These are phyloP conservation scores for Cyprinella venusta DNA, from an alignment of 2,797 vertebrate genomes.

Conservation along the genomic window DNA sequence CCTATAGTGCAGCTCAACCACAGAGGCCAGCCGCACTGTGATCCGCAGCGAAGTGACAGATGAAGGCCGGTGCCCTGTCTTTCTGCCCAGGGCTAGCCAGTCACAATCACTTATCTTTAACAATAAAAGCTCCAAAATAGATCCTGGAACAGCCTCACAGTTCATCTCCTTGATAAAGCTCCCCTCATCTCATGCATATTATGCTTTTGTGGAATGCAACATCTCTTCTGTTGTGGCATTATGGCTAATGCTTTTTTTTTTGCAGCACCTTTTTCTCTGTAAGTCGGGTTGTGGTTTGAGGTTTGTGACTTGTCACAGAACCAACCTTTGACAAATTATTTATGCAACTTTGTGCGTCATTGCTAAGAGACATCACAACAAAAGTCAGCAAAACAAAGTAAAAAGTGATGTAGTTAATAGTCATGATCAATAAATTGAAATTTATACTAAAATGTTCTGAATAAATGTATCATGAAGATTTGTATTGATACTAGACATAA, in stretches of 20 bases:
- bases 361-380: neutral
- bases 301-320: constrained; percentile 10
- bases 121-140: constrained; percentile 46
- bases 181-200: constrained; percentile 4
- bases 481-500: neutral
- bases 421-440: neutral
- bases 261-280: constrained; percentile 30
- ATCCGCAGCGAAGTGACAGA: constrained; percentile 46
- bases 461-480: neutral
- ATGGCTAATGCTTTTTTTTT: constrained; percentile 2
- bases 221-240: constrained; percentile 46
- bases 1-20: constrained; percentile 26
- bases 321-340: constrained; percentile 30
- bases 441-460: neutral
- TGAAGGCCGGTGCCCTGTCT: constrained; percentile 26
- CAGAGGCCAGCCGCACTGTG: constrained; percentile 37
- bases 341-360: constrained; percentile 30
- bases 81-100: constrained; percentile 32
- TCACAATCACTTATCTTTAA: constrained; percentile 50
- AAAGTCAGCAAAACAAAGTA: neutral
- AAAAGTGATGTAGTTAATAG: neutral
- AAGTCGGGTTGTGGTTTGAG: constrained; percentile 50
- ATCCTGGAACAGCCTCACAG: constrained; percentile 20
- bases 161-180: constrained; percentile 11
- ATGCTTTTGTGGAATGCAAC: constrained; percentile 45